These are phyloP conservation scores for Pitta sordida DNA, from an alignment of 2,113 vertebrate species.

Conservation along the genomic window DNA sequence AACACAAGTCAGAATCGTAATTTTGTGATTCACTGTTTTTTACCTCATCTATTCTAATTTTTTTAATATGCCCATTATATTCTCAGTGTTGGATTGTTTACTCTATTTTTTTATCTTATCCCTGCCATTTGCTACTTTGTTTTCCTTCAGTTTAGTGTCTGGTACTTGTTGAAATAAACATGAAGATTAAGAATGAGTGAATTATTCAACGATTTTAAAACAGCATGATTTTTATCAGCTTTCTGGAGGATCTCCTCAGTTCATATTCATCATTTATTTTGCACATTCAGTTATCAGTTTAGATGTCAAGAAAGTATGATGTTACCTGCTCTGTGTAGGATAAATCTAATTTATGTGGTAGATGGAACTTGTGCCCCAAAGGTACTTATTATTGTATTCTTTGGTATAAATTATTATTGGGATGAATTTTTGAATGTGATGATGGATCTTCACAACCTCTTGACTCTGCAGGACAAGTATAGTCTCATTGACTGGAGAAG, in stretches of 20 bases:
- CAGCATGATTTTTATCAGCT: rapidly evolving
- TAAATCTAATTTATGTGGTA: background rate
- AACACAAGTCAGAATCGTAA: background rate
- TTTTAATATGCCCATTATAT: background rate
- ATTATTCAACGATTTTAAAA: background rate
- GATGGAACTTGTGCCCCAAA: background rate
- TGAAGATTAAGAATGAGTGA: background rate
- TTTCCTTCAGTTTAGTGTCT: background rate
- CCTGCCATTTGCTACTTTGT: background rate
- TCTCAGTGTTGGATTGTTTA: rapidly evolving
- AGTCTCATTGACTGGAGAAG: background rate
- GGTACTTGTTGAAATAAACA: background rate
- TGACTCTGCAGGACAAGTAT: background rate
- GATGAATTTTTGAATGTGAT: background rate
- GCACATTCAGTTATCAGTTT: background rate
- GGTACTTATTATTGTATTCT: background rate
- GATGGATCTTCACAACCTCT: background rate
- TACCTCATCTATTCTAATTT: background rate
- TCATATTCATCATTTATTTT: background rate
- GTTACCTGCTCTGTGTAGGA: background rate
- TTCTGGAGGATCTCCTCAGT: background rate
- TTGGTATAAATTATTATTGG: background rate
- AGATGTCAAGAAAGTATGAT: background rate
- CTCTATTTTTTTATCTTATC: background rate
- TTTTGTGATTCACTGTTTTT: background rate